Percentiles rank a stretch among this genome's conserved stretches.
Evolutionary conservation across 2,797 vertebrate genomes (phyloP).

Genomic region (Lagorchestes hirsutus): DNA sequence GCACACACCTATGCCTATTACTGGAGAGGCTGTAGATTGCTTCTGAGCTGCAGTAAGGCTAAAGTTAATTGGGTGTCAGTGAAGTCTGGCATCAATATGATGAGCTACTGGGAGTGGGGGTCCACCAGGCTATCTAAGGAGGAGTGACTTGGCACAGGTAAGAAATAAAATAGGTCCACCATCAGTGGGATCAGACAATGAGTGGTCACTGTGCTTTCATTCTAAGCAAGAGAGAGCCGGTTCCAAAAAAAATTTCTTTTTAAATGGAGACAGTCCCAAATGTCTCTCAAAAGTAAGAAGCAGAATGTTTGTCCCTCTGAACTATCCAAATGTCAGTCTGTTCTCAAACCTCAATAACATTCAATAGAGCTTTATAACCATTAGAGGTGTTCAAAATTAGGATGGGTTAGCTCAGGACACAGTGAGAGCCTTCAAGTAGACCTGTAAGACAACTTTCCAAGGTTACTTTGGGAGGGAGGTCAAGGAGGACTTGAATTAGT

Average conservation of each 20-base stretch:
- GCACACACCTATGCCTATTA: neutral
- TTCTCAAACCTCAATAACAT: neutral
- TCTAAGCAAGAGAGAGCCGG: neutral
- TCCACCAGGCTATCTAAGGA: neutral
- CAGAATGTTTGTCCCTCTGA: neutral
- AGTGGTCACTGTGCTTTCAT: neutral
- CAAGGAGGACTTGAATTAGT: neutral
- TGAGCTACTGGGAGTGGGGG: neutral
- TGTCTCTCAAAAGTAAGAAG: neutral
- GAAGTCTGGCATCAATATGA: neutral
- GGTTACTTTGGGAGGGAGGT: neutral
- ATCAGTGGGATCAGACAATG: neutral
- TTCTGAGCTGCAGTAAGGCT: neutral
- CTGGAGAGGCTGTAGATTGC: neutral
- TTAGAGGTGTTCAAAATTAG: neutral
- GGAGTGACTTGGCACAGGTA: neutral
- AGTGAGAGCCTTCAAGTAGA: neutral
- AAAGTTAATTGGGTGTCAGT: neutral
- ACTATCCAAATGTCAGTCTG: neutral
- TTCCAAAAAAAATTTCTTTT: neutral
- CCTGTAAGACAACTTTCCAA: neutral
- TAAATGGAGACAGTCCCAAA: neutral
- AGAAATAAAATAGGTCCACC: neutral
- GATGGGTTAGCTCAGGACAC: neutral
- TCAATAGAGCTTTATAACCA: neutral